phyloP scores from a whole-genome alignment of 2,888 invertebrate species.

The Spialia ferax region DNA sequence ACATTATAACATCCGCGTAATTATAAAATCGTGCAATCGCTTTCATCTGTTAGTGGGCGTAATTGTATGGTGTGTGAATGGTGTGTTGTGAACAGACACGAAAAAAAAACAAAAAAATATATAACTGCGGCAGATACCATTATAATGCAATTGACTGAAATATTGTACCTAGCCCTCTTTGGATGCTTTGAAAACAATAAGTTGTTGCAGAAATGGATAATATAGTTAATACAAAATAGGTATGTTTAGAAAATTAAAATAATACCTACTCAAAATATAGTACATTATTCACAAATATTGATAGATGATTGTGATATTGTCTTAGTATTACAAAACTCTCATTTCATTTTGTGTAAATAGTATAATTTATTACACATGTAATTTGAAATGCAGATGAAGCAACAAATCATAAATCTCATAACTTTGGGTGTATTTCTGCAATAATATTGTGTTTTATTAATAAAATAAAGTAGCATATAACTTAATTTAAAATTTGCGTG shows the following conservation, averaged over 20 bases:
- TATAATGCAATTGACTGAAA: not conserved
- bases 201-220: not conserved
- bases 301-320: constrained; percentile 35
- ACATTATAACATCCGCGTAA: not conserved
- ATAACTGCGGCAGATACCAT: not conserved
- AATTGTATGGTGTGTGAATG: not conserved
- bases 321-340: constrained; percentile 13
- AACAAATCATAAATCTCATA: constrained; percentile 25
- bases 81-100: not conserved
- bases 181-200: not conserved
- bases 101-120: not conserved
- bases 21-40: not conserved
- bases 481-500: constrained; percentile 10
- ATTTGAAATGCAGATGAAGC: constrained; percentile 21
- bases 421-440: constrained; percentile 12
- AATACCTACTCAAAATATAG: constrained; percentile 11
- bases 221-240: not conserved
- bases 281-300: constrained; percentile 24
- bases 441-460: constrained; percentile 19
- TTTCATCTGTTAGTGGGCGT: not conserved
- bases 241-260: constrained; percentile 21
- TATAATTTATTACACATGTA: constrained; percentile 20
- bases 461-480: constrained; percentile 13
- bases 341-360: constrained; percentile 38
- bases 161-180: not conserved